Conservation (phyloP, 2,888 invertebrate species). For the Matsumyia berberina region DNA sequence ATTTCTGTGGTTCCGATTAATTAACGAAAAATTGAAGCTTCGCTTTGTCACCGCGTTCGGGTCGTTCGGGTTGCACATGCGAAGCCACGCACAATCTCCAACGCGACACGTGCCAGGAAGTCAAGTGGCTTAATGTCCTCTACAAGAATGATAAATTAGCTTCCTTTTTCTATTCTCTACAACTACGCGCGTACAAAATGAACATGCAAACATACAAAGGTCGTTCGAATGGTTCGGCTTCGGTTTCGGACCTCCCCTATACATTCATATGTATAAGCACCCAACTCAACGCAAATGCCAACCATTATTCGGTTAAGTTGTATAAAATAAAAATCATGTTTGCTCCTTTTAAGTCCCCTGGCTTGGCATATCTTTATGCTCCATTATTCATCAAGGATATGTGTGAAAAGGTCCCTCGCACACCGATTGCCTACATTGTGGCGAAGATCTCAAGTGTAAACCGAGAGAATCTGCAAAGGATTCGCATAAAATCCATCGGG, state of each 20-base stretch:
- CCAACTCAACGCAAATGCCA: conserved; percentile 63
- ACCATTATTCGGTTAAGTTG: conserved; percentile 82
- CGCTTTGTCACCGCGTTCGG: conserved; percentile 54
- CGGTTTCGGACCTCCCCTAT: conserved; percentile 40
- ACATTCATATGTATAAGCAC: neutral
- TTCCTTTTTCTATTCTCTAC: conserved; percentile 62
- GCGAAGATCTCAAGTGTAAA: conserved; percentile 67
- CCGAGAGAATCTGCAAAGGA: conserved; percentile 71
- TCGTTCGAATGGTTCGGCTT: conserved; percentile 59
- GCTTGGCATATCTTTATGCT: conserved; percentile 74
- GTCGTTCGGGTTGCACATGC: conserved; percentile 18
- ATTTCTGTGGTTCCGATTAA: conserved; percentile 76
- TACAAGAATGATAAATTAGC: conserved; percentile 71
- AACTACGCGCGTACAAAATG: conserved; percentile 71
- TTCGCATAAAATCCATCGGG: conserved; percentile 72
- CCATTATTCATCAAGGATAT: conserved; percentile 76
- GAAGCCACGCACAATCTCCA: conserved; percentile 35
- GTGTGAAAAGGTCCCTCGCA: conserved; percentile 71
- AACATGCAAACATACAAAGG: conserved; percentile 75
- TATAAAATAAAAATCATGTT: conserved; percentile 84
- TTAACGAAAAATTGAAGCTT: conserved; percentile 70
- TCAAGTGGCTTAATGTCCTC: conserved; percentile 75
- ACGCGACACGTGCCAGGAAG: conserved; percentile 73
- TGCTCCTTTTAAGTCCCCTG: conserved; percentile 72
- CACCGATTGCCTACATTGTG: conserved; percentile 72